Evolutionary conservation across 2,888 invertebrate species (phyloP).

Genomic region (Rhorus exstirpatorius): DNA sequence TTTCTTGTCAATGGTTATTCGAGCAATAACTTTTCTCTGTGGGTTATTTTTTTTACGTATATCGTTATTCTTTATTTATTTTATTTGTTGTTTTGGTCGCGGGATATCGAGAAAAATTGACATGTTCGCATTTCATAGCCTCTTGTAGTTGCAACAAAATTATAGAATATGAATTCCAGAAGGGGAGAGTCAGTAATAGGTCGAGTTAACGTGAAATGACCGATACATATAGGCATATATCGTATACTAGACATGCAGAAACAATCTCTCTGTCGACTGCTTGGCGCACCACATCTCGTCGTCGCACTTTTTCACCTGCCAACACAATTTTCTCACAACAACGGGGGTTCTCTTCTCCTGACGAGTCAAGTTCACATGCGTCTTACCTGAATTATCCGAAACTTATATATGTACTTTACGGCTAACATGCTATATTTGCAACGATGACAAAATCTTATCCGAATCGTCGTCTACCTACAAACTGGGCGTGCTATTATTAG

Average conservation of each 20-base stretch:
- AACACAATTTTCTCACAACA: not conserved
- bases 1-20: not conserved
- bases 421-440: not conserved
- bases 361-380: conserved; percentile 69
- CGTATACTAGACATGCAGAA: not conserved
- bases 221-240: conserved; percentile 1
- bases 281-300: conserved; percentile 2
- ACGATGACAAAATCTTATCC: conserved; percentile 10
- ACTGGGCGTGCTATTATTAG: not conserved
- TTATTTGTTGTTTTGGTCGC: no score
- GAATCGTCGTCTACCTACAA: not conserved
- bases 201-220: not conserved
- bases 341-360: not conserved
- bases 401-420: not conserved
- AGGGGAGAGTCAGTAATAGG: not conserved
- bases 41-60: not conserved
- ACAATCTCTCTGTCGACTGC: conserved; percentile 21
- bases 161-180: not conserved
- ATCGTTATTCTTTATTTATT: not conserved
- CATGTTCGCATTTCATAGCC: no score
- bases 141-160: no score
- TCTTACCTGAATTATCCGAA: not conserved
- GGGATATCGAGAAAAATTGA: no score
- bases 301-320: conserved; percentile 1
- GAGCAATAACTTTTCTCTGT: not conserved